Evolutionary conservation across 2,888 invertebrate genomes (phyloP), one percentile per base, ranked within the genome.

Genomic region (Apeira syringaria): DNA sequence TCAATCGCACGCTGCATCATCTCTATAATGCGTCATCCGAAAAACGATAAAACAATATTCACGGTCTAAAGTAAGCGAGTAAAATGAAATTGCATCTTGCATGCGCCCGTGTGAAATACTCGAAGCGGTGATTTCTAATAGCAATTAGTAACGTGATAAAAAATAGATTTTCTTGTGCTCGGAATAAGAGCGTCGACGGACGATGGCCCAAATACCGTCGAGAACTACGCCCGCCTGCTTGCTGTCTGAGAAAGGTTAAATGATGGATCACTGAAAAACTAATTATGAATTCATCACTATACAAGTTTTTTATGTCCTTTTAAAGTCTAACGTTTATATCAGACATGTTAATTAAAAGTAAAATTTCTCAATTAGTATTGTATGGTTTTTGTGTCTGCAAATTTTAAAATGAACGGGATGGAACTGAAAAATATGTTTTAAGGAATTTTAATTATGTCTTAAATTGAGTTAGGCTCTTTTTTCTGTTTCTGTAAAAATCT

Each of bases 121-220:
- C n/a, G n/a, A 54, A 56, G 60, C 55, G 50, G 48, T 59, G 52
- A 59, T 68, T 69, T 69, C 66, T 64, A 63, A 50, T 54, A 53
- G 57, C 75, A 78, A 80, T 80, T 75, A 71, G 68, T 71, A 49
- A 62, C 59, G 51, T 43, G 69, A 64, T 68, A 76, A 74, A 77
- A 79, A 84, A 83, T 80, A 82, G 80, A 81, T 77, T 74, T 75
- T 74, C 73, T 68, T 68, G 54, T 31, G 22, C n/a, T 69, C 71
- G 35, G 63, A 66, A 68, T 68, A 70, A 64, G 62, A 48, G 54
- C 30, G 35, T 56, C 61, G 53, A 45, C 48, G 54, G 41, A 54
- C 34, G 40, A 54, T 80, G 85, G 68, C 83, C 86, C 81, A 79
- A 77, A 85, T 86, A 78, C 84, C 56, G 26, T n/a, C 9, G 33